Conservation (phyloP, 2,113 vertebrate species). For the Odocoileus hemionus region DNA sequence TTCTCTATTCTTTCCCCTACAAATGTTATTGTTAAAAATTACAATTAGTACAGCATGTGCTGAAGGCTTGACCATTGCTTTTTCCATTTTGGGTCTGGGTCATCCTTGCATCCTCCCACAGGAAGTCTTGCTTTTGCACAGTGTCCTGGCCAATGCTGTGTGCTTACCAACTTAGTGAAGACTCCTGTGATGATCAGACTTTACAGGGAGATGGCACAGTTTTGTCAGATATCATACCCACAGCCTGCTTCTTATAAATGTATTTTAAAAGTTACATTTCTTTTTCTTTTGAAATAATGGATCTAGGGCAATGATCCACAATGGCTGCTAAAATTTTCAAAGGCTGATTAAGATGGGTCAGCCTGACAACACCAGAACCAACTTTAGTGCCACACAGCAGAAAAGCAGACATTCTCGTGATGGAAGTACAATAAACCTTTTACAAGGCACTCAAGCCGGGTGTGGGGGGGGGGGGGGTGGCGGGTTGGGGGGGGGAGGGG, state of each 20-base stretch:
- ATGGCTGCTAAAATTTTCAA: neutral
- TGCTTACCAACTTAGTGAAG: neutral
- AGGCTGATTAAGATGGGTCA: neutral
- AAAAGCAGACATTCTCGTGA: neutral
- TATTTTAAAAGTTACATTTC: neutral
- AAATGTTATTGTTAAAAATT: neutral
- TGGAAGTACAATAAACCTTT: neutral
- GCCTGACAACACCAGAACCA: neutral
- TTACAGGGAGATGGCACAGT: neutral
- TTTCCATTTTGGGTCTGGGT: neutral
- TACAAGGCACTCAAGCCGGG: neutral
- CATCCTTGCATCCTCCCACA: neutral
- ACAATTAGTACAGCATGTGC: too few relatives aligned
- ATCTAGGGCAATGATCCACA: neutral
- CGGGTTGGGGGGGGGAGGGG: neutral
- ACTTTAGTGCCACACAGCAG: neutral
- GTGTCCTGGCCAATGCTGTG: neutral
- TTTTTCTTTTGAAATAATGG: neutral
- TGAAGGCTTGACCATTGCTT: neutral
- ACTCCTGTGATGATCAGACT: neutral
- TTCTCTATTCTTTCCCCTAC: neutral
- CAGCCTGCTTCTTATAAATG: neutral
- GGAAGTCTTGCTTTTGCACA: neutral
- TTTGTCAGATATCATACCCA: neutral
- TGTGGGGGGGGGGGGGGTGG: too few relatives aligned